phyloP scores from a whole-genome alignment of 2,888 invertebrate species.

The Diloba caeruleocephala region DNA sequence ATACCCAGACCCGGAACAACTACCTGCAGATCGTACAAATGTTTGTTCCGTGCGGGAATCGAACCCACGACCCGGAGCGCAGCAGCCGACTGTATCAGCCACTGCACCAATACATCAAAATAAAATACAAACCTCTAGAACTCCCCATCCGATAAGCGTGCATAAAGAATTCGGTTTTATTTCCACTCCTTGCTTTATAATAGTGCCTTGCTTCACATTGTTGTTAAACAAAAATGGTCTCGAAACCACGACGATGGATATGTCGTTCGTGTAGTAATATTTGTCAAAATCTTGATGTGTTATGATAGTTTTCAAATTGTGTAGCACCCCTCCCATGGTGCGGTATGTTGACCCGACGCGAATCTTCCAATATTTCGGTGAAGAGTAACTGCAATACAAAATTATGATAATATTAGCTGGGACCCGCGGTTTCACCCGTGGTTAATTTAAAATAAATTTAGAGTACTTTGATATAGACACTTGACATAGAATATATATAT shows the following conservation, averaged over 20 bases:
- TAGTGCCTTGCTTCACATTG: slow-evolving; percentile 76
- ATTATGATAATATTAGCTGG: too few relatives aligned
- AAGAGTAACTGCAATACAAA: slow-evolving; percentile 69
- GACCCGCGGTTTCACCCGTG: too few relatives aligned
- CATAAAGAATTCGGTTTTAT: slow-evolving; percentile 70
- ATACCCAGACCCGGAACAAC: too few relatives aligned
- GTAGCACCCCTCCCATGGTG: slow-evolving; percentile 71
- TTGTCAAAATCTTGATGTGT: slow-evolving; percentile 74
- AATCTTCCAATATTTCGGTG: slow-evolving; percentile 77
- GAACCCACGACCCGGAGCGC: too few relatives aligned
- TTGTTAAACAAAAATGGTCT: slow-evolving; percentile 67
- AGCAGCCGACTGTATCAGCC: too few relatives aligned
- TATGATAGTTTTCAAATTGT: slow-evolving; percentile 74
- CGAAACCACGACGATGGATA: slow-evolving; percentile 72
- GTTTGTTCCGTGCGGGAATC: too few relatives aligned
- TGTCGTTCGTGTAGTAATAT: slow-evolving; percentile 76
- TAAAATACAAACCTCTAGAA: slow-evolving; percentile 66
- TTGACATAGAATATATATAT: too few relatives aligned
- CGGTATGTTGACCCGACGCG: slow-evolving; percentile 81
- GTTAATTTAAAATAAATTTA: too few relatives aligned
- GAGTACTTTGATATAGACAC: too few relatives aligned
- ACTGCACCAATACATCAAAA: not conserved
- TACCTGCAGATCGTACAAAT: too few relatives aligned
- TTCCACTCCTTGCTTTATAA: slow-evolving; percentile 74
- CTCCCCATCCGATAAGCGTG: slow-evolving; percentile 81